Evolutionary conservation across 2,888 invertebrate genomes (phyloP), one percentile per base, ranked within the genome.

Genomic region (Pasiphila rectangulata): DNA sequence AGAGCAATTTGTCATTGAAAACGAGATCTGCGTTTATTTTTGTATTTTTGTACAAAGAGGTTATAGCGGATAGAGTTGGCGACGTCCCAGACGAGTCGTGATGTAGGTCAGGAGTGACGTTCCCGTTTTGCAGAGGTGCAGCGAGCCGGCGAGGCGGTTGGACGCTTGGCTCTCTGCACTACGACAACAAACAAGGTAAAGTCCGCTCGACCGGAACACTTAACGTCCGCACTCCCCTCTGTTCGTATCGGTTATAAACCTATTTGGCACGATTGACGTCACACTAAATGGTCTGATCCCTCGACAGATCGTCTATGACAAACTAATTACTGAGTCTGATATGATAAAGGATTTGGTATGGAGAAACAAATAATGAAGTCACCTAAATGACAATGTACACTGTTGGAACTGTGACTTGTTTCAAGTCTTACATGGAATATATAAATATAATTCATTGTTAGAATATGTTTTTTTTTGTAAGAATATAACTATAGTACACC

Each of bases 41-140:
- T 57, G 38, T 51, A 51, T 57, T 57, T 40, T 64, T 59, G 57
- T 67, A 51, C 48, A 51, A 60, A 60, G 57, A 59, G 17, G 56
- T 51, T 43, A 52, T 52, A 52, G 63, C 64, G 64, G 57, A 58
- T 68, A 61, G 54, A 75, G 68, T 82, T 85, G 83, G 84, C 83
- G 68, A 65, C 66, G 72, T 70, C 77, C 82, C 84, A 81, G 81
- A 69, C 72, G 66, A 65, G 69, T 65, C 66, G 70, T 71, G 72
- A 85, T 82, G 69, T 85, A 84, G 86, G 85, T 86, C 86, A 85
- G 80, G 76, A 73, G 72, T 77, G 69, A 75, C 68, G 78, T 71
- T 70, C 72, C 71, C 67, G 58, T 72, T 79, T 72, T 63, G 65
- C 67, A 56, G 63, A 65, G 68, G 63, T 59, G 67, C 60, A 62